Evolutionary conservation across 2,888 invertebrate species (phyloP).

Genomic region (Stegana nigrithorax): DNA sequence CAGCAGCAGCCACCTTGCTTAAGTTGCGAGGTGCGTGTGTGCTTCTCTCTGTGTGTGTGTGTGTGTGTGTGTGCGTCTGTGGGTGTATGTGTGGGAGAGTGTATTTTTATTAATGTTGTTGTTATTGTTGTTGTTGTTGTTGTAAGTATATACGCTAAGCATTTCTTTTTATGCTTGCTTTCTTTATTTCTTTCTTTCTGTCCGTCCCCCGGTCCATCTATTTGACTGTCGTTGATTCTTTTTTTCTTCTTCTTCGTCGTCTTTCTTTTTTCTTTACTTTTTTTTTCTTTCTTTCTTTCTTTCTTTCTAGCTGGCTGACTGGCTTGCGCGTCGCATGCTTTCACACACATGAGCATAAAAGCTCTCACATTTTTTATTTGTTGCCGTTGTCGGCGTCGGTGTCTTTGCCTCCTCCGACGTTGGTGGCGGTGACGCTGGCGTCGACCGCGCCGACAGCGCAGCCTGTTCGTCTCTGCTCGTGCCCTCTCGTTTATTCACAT

Average conservation of each 20-base stretch:
- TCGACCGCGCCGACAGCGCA: constrained; percentile 26
- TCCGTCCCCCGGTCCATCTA: no score
- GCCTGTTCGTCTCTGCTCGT: constrained; percentile 29
- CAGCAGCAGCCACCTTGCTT: no score
- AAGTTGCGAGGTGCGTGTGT: no score
- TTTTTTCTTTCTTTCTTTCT: constrained; percentile 22
- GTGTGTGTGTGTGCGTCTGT: no score
- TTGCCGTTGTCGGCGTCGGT: no score
- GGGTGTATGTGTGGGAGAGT: no score
- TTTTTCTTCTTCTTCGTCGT: constrained; percentile 17
- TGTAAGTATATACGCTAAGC: constrained; percentile 9
- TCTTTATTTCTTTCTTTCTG: no score
- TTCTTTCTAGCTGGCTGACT: constrained; percentile 27
- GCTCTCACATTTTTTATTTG: constrained; percentile 40
- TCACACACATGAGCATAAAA: no score
- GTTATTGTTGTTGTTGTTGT: constrained; percentile 29
- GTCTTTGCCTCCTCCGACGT: no score
- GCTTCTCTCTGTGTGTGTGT: no score
- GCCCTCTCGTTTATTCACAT: constrained; percentile 53
- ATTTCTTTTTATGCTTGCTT: not conserved
- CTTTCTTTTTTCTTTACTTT: constrained; percentile 21
- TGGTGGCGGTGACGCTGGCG: not conserved
- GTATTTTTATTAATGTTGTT: no score
- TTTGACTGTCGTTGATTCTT: constrained; percentile 42
- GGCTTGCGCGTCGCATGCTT: no score